These are phyloP conservation scores for Meiosimyza platycephala DNA, from an alignment of 2,888 invertebrate species.

Conservation along the genomic window DNA sequence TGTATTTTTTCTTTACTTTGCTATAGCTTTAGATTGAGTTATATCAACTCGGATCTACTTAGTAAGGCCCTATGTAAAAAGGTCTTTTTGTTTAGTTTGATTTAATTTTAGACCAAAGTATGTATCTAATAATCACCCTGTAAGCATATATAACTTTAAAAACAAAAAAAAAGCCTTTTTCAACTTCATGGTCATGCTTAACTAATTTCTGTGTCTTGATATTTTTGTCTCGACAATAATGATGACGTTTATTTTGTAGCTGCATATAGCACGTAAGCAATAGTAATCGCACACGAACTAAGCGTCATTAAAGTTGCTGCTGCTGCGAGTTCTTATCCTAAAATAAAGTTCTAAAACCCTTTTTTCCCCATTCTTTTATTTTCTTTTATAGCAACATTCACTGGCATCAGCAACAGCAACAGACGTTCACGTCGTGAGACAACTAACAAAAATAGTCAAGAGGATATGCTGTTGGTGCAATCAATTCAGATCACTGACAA, in stretches of 20 bases:
- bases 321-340: not conserved
- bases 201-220: conserved; percentile 31
- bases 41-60: too few relatives aligned
- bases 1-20: too few relatives aligned
- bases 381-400: conserved; percentile 40
- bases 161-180: not conserved
- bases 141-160: not conserved
- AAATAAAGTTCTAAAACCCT: conserved; percentile 6
- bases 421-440: conserved; percentile 58
- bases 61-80: too few relatives aligned
- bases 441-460: conserved; percentile 69
- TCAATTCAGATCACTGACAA: conserved; percentile 94
- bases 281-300: not conserved
- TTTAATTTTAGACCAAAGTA: too few relatives aligned
- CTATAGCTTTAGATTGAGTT: too few relatives aligned
- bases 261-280: conserved; percentile 37
- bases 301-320: not conserved
- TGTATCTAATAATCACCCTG: not conserved
- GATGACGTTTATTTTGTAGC: conserved; percentile 49
- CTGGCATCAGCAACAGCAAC: conserved; percentile 41
- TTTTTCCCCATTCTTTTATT: conserved; percentile 9
- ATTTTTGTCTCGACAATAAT: conserved; percentile 38
- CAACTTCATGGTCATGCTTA: conserved; percentile 36
- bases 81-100: too few relatives aligned
- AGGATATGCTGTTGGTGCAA: conserved; percentile 88